These are phyloP conservation scores for Pocillopora grandis DNA, from an alignment of 92 coral and sea anemone species.

Conservation along the genomic window DNA sequence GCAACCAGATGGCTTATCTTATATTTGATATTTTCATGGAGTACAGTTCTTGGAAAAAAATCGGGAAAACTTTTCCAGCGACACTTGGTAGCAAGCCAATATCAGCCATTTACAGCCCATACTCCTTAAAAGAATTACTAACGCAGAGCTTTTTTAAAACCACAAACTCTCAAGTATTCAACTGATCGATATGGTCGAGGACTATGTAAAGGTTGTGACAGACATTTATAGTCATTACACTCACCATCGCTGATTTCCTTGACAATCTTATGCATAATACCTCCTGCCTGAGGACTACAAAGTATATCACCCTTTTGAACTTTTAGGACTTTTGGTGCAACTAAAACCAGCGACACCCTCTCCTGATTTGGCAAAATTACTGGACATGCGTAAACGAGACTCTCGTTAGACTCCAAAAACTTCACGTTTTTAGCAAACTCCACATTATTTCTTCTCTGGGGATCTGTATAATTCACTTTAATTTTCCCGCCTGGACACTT, in stretches of 20 bases:
- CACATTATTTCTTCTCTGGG: conserved; percentile 37
- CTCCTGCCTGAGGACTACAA: conserved; percentile 70
- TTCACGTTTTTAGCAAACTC: conserved; percentile 49
- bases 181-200: too few species aligned
- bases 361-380: background rate
- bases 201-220: too few species aligned
- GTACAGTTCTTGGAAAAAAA: too few species aligned
- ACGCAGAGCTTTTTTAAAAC: too few species aligned
- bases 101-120: background rate
- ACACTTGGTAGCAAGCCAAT: background rate
- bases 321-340: too few species aligned
- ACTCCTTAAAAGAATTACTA: too few species aligned
- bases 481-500: conserved; percentile 58
- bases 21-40: too few species aligned
- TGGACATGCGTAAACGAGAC: conserved; percentile 56
- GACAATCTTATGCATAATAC: conserved; percentile 48
- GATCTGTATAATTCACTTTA: conserved; percentile 43
- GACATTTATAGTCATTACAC: background rate
- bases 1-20: too few species aligned
- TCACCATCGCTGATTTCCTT: conserved; percentile 28
- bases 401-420: conserved; percentile 45
- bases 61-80: too few species aligned
- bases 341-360: too few species aligned
- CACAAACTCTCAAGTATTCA: too few species aligned
- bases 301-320: conserved; percentile 32